phyloP scores from a whole-genome alignment of 2,113 vertebrate genomes.

The Eonycteris spelaea region DNA sequence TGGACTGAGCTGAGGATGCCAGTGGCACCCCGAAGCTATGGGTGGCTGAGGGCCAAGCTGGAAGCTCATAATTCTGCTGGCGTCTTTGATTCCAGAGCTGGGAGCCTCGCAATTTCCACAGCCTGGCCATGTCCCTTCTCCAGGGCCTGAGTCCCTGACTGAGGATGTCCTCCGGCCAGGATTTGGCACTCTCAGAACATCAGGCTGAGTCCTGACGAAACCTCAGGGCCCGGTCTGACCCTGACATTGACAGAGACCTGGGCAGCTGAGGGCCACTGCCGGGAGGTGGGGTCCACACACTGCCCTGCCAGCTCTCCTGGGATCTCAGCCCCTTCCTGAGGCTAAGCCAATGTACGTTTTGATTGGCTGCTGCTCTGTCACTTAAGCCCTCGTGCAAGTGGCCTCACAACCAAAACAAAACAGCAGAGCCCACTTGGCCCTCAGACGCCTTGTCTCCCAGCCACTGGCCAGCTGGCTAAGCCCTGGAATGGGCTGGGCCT shows the following conservation, averaged over 20 bases:
- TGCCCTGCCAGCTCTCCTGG: no score
- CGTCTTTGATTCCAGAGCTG: background rate
- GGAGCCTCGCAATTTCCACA: background rate
- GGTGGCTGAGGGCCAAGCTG: background rate
- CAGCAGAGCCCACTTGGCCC: background rate
- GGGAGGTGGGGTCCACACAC: background rate
- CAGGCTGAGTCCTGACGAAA: background rate
- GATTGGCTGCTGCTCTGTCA: background rate
- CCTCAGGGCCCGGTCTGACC: background rate
- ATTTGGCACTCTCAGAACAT: accelerated
- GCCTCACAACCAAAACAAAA: background rate
- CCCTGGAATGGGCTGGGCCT: accelerated
- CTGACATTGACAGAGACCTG: background rate
- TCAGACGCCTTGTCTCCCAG: background rate
- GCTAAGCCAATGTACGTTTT: background rate
- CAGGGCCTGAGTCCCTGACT: background rate
- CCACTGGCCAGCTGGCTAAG: no score
- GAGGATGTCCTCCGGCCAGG: background rate
- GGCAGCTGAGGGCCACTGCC: background rate
- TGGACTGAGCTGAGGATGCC: background rate
- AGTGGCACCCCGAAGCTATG: accelerated
- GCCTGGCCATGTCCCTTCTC: background rate
- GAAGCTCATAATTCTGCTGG: background rate
- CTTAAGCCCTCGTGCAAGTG: background rate
- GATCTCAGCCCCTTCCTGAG: background rate